phyloP scores from a whole-genome alignment of 2,113 vertebrate species.

The Lipophrys pholis region DNA sequence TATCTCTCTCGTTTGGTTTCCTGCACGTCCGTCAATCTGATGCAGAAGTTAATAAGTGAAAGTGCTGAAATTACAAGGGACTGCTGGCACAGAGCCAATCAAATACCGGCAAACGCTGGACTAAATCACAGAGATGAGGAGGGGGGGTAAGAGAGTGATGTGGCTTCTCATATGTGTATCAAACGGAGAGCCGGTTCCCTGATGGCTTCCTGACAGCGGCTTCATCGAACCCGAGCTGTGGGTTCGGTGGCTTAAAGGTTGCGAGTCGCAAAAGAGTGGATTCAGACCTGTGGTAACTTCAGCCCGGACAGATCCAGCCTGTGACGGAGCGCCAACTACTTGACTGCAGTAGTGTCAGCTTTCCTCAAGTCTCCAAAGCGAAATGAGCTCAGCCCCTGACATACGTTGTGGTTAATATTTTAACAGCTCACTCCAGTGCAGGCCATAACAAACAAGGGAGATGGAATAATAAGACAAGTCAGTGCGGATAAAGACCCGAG shows the following conservation, averaged over 20 bases:
- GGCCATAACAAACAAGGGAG: slow-evolving; percentile 48
- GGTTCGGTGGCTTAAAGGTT: slow-evolving; percentile 11
- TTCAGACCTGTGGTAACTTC: slow-evolving; percentile 16
- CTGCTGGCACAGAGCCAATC: slow-evolving; percentile 53
- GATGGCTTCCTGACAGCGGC: slow-evolving; percentile 45
- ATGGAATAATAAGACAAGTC: slow-evolving; percentile 1
- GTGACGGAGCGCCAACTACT: slow-evolving; percentile 29
- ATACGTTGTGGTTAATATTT: slow-evolving; percentile 73
- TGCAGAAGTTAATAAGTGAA: slow-evolving; percentile 13
- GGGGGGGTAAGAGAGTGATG: not conserved
- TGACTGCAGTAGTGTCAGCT: slow-evolving; percentile 67
- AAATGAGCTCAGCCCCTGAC: slow-evolving; percentile 59
- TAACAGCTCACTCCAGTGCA: slow-evolving; percentile 53
- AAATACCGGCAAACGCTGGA: slow-evolving; percentile 15
- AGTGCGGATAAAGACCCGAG: not conserved
- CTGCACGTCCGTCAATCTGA: slow-evolving; percentile 66
- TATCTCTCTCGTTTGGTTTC: slow-evolving; percentile 48
- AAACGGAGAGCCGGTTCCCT: slow-evolving; percentile 16
- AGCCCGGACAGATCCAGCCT: slow-evolving; percentile 4
- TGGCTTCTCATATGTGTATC: slow-evolving; percentile 18
- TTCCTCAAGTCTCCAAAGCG: slow-evolving; percentile 48
- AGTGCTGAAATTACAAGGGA: slow-evolving; percentile 29
- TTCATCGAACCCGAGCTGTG: slow-evolving; percentile 18
- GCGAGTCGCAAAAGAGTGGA: slow-evolving; percentile 17
- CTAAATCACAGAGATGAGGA: slow-evolving; percentile 14